These are phyloP conservation scores for Trissoscelio sp. DNA, from an alignment of 2,888 invertebrate genomes.

Conservation along the genomic window DNA sequence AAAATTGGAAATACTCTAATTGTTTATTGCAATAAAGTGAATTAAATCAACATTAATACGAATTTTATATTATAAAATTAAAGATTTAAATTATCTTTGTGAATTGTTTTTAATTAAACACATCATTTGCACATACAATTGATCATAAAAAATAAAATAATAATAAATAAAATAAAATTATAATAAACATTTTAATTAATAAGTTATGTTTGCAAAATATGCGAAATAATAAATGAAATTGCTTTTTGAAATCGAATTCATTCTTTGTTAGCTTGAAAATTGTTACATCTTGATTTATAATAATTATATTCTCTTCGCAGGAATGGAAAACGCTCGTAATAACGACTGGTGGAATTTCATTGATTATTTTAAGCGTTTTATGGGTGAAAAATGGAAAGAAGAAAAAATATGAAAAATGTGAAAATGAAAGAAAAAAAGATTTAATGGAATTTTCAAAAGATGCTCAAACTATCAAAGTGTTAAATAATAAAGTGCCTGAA, in stretches of 20 bases:
- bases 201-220: neutral
- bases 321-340: conserved; percentile 30
- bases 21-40: too few relatives aligned
- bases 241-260: neutral
- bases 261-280: too few relatives aligned
- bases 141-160: too few relatives aligned
- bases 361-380: conserved; percentile 23
- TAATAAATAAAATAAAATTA: neutral
- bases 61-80: too few relatives aligned
- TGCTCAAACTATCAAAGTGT: conserved; percentile 2
- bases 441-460: conserved; percentile 14
- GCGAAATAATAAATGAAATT: neutral
- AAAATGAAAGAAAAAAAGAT: conserved; percentile 5
- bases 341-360: conserved; percentile 19
- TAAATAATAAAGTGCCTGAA: conserved; percentile 32
- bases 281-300: neutral
- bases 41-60: too few relatives aligned
- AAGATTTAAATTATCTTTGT: too few relatives aligned
- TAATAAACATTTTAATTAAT: neutral
- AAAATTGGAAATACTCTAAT: too few relatives aligned
- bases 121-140: too few relatives aligned
- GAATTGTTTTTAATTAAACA: too few relatives aligned
- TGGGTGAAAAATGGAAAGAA: conserved; percentile 30
- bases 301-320: conserved; percentile 3
- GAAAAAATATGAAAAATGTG: neutral